phyloP scores from a whole-genome alignment of 30 jellyfish, hydroid and myxozoan genomes.

The Nemopilema nomurai region DNA sequence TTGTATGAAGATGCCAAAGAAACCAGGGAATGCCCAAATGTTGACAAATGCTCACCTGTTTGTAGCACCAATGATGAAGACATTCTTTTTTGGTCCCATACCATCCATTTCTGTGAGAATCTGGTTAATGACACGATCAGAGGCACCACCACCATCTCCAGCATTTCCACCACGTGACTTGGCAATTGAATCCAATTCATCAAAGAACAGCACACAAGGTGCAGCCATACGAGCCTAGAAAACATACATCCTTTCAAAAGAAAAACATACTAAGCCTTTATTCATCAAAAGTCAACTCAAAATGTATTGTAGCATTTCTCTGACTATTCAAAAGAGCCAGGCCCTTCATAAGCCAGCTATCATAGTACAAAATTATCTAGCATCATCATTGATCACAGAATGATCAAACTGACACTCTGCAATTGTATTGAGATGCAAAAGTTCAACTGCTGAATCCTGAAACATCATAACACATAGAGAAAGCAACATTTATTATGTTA shows the following conservation, averaged over 20 bases:
- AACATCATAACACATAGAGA: too few relatives aligned
- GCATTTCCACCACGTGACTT: constrained; percentile 98
- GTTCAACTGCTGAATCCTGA: too few relatives aligned
- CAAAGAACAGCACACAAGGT: constrained; percentile 99
- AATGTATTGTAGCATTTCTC: constrained; percentile 53
- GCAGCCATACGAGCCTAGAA: constrained; percentile 99
- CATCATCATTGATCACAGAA: constrained; percentile 44
- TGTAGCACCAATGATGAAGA: constrained; percentile 99
- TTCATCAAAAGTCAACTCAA: neutral
- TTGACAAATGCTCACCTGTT: constrained; percentile 65
- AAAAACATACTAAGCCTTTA: neutral
- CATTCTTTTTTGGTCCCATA: constrained; percentile 99
- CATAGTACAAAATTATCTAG: constrained; percentile 52
- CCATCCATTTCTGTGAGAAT: constrained; percentile 99
- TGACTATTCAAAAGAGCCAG: constrained; percentile 37
- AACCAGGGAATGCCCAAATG: neutral
- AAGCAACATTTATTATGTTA: too few relatives aligned
- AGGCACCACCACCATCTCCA: constrained; percentile 99
- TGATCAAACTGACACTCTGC: constrained; percentile 17
- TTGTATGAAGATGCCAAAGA: constrained; percentile 28
- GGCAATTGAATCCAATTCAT: constrained; percentile 99
- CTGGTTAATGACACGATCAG: constrained; percentile 99
- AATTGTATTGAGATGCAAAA: constrained; percentile 60
- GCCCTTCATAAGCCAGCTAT: constrained; percentile 63
- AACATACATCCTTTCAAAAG: neutral